Evolutionary conservation across 1,140 invertebrate genomes (phyloP), one percentile per base, ranked within the genome.

Genomic region (Pachypsylla venusta): DNA sequence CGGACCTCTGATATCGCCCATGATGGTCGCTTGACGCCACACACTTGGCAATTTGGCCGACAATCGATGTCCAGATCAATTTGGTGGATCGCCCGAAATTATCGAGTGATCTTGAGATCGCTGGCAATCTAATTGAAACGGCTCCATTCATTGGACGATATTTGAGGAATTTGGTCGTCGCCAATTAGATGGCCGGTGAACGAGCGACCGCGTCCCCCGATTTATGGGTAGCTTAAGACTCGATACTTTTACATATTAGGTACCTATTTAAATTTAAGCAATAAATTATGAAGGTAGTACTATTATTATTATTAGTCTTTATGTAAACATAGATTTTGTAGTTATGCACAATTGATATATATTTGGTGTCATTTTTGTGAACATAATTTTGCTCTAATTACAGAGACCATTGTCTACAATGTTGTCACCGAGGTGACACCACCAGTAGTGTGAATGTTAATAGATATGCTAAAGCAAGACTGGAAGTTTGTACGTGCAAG

Each of bases 401-500:
- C 61, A 85, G 83, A 61, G 79, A 83, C 35, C 79, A 82, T 56
- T 94, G 92, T 68, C 76, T 80, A 57, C 77, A 85, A 71, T 81
- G 83, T 70, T 85, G 83, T 73, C 77, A 81, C 67, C 66, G 76
- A 57, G 28, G 53, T 13, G 61, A 62, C 5, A 80, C 84, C 61
- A 79, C 84, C 56, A 77, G 78, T 59, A 70, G 73, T 24, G 73
- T 74, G 14, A 74, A 75, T 26, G 76, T 82, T 39, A 83, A 83
- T 67, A 80, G 79, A 53, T 93, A 90, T 71, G 83, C 89, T 12
- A 86, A 82, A 73, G 92, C 91, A 14, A 79, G 90, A 53, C 72
- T 96, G 25, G 87, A 93, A 79, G 89, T 95, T 0, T 95, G 92
- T 69, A 91, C 88, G 61, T 96, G 93, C 73, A 95, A 95, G 76